Percentiles rank a stretch among this genome's conserved stretches.
These are phyloP conservation scores for Ganaspis sp. DNA, from an alignment of 1,140 invertebrate species.

Conservation along the genomic window DNA sequence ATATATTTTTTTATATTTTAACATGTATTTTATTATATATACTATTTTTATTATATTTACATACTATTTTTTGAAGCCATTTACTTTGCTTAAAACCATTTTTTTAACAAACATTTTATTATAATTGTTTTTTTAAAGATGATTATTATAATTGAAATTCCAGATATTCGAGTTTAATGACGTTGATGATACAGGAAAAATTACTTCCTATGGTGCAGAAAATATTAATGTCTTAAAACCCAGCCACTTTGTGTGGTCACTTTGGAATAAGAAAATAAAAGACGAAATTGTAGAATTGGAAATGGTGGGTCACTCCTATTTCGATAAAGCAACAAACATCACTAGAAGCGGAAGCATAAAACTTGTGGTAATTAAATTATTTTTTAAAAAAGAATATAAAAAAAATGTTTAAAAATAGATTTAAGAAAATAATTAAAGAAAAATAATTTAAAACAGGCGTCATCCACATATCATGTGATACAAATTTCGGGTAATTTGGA, in stretches of 20 bases:
- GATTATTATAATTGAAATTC: not conserved
- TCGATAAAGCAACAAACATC: conserved; percentile 56
- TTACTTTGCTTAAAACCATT: no score
- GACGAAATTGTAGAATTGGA: conserved; percentile 69
- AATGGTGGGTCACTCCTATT: conserved; percentile 68
- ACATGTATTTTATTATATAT: no score
- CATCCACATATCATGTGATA: no score
- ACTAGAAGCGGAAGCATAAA: conserved; percentile 66
- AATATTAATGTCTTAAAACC: conserved; percentile 64
- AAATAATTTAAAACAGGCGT: no score
- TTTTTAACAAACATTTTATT: no score
- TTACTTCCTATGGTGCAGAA: conserved; percentile 59
- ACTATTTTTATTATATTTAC: no score
- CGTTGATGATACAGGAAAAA: conserved; percentile 73
- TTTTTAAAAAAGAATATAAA: no score
- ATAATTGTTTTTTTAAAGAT: no score
- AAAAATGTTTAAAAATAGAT: no score
- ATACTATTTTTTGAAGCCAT: no score
- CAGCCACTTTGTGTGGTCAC: conserved; percentile 69
- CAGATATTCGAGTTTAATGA: conserved; percentile 79
- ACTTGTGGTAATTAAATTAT: conserved; percentile 65
- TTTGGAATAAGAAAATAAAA: conserved; percentile 63
- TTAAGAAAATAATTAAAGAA: not conserved
- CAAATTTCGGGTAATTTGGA: no score
- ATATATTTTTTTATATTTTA: not conserved